These are phyloP conservation scores for Terrapene triunguis DNA, from an alignment of 2,113 vertebrate genomes.

Conservation along the genomic window DNA sequence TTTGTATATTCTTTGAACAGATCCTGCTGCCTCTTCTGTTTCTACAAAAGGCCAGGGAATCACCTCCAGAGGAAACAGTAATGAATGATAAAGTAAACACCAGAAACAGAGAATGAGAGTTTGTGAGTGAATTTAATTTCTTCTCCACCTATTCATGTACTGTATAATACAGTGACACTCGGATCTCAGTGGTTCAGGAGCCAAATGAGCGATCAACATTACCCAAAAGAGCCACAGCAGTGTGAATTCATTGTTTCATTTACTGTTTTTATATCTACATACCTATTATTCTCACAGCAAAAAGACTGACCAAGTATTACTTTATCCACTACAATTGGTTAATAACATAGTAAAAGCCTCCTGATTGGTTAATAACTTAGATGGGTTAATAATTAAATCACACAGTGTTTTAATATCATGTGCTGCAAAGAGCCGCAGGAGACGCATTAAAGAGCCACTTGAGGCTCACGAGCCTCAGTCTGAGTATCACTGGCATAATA, in stretches of 20 bases:
- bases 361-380: neutral
- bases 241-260: neutral
- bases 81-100: neutral
- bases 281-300: neutral
- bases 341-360: neutral
- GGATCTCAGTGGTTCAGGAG: neutral
- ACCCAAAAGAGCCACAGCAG: neutral
- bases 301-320: neutral
- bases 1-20: neutral
- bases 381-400: neutral
- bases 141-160: neutral
- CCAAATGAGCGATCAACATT: neutral
- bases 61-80: neutral
- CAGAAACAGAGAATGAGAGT: neutral
- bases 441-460: neutral
- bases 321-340: neutral
- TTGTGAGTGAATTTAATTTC: fast-evolving
- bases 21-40: neutral
- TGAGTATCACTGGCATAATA: too few relatives aligned
- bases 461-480: neutral
- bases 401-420: neutral
- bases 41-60: neutral
- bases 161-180: neutral
- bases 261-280: neutral
- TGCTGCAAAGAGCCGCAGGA: neutral